Evolutionary conservation across 2,888 invertebrate species (phyloP).

Genomic region (Euplagia quadripunctaria): DNA sequence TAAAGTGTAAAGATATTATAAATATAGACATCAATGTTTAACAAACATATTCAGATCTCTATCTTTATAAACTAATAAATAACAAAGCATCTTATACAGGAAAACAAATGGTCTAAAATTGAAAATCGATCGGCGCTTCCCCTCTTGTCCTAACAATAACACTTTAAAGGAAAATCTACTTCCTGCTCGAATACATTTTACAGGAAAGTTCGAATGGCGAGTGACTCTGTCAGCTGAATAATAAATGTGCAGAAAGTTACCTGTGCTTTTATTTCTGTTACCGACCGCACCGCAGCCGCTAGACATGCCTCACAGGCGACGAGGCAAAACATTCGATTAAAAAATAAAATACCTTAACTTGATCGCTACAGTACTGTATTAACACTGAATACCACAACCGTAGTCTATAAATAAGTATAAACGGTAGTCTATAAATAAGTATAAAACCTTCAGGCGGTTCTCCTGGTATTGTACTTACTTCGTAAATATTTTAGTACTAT

Average conservation of each 20-base stretch:
- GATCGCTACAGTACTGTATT: not conserved
- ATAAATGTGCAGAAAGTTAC: conserved; percentile 72
- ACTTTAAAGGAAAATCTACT: conserved; percentile 71
- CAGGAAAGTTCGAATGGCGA: conserved; percentile 70
- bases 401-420: not conserved
- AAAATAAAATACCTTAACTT: conserved; percentile 17
- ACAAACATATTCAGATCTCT: not conserved
- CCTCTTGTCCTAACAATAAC: conserved; percentile 67
- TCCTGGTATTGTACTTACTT: not conserved
- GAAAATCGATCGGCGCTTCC: conserved; percentile 54
- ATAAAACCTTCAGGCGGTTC: not conserved
- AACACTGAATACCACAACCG: not conserved
- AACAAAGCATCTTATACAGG: not conserved
- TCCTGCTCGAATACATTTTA: conserved; percentile 64
- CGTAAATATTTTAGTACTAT: not conserved
- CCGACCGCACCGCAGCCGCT: conserved; percentile 39
- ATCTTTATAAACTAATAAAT: not conserved
- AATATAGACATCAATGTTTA: not conserved
- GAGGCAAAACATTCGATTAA: conserved; percentile 17
- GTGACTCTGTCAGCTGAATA: conserved; percentile 78
- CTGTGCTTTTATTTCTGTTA: conserved; percentile 67
- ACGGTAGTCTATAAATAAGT: not conserved
- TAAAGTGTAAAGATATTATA: not conserved
- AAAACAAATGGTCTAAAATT: conserved; percentile 28
- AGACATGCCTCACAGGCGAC: conserved; percentile 35